Evolutionary conservation across 2,113 vertebrate species (phyloP), one percentile per base, ranked within the genome.

Genomic region (Stercorarius parasiticus): DNA sequence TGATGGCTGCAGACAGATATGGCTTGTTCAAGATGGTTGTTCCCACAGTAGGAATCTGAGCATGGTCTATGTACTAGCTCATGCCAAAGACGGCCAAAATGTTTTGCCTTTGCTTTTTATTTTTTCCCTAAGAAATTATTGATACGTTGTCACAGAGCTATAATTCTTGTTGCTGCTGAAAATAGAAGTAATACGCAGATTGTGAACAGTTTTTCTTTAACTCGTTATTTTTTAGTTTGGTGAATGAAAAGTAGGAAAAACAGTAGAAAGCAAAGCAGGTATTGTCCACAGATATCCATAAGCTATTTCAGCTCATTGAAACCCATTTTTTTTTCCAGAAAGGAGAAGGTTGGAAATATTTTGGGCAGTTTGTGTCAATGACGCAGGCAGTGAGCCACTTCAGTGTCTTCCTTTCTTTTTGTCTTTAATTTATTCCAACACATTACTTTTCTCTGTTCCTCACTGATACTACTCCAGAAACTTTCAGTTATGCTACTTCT

Each of bases 11-110:
- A 92, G 90, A 52, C 55, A 71, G 67, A 74, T 16, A 62, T 0
- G 22, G 59, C 73, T 87, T 55, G 55, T 71, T 82, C 90, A 45
- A 55, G 67, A 30, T 69, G 53, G 13, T 58, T 18, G 38, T 93
- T 96, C 91, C 94, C 94, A 91, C 91, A 95, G 93, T 45, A 9
- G 59, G 7, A 26, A 69, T 55, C 77, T 55, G 27, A 91, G 77
- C 72, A 1, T 21, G 42, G 50, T 67, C 85, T 89, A 18, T 3
- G 2, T 10, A 23, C 21, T 4, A 2, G 6, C 42, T 90, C 21
- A 21, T 64, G 86, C 83, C 83, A 97, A 76, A 74, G 69, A 55
- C 21, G 29, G 64, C 58, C 82, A 42, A 30, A 88, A 55, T 19
- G 43, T 89, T 91, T 59, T 74, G 61, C 29, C 17, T 93, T 66